phyloP scores from a whole-genome alignment of 1,140 invertebrate species.

The Drosophila micromelanica region DNA sequence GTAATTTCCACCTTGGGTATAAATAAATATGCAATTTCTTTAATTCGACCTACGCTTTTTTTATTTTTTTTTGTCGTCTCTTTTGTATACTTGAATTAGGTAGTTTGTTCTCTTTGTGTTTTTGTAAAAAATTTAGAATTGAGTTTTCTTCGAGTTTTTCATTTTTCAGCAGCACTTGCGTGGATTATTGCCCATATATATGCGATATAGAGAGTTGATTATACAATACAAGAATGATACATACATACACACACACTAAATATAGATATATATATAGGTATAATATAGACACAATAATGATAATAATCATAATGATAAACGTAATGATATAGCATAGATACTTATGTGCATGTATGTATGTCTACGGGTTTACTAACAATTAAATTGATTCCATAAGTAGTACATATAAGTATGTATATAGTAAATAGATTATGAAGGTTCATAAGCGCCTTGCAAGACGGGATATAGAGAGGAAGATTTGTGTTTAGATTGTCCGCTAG shows the following conservation, averaged over 20 bases:
- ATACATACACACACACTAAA: constrained; percentile 34
- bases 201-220: constrained; percentile 52
- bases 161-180: constrained; percentile 62
- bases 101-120: constrained; percentile 66
- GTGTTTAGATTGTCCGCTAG: constrained; percentile 49
- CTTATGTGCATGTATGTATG: constrained; percentile 19
- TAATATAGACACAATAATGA: constrained; percentile 55
- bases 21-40: constrained; percentile 69
- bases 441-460: constrained; percentile 37
- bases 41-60: constrained; percentile 23
- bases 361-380: constrained; percentile 45
- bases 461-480: constrained; percentile 39
- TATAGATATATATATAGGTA: constrained; percentile 6
- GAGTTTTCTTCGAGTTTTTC: constrained; percentile 31
- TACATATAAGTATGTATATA: constrained; percentile 15
- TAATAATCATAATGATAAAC: constrained; percentile 63
- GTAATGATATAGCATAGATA: constrained; percentile 65
- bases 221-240: constrained; percentile 43
- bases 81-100: constrained; percentile 74
- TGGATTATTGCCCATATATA: constrained; percentile 42
- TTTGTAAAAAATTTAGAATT: constrained; percentile 74
- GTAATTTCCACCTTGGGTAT: constrained; percentile 34
- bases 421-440: constrained; percentile 37
- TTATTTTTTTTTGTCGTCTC: neutral
- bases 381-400: constrained; percentile 42